Percentiles rank a stretch among this genome's conserved stretches.
These are phyloP conservation scores for Perca fluviatilis DNA, from an alignment of 2,113 vertebrate species.

Conservation along the genomic window DNA sequence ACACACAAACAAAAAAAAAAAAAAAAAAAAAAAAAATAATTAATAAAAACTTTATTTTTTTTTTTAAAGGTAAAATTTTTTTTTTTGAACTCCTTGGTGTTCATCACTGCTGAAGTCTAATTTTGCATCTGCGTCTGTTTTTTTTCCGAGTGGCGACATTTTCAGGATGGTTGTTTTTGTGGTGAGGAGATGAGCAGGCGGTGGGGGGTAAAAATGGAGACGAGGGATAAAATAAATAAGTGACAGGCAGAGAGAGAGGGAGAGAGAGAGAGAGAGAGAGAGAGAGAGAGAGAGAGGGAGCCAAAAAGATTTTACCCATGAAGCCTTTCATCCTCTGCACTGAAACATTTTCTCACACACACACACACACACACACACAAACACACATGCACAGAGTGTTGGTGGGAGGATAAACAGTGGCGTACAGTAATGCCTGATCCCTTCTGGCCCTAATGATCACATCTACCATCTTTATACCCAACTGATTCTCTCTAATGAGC, in stretches of 20 bases:
- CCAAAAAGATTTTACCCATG: constrained; percentile 48
- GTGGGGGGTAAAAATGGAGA: constrained; percentile 33
- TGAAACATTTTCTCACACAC: constrained; percentile 17
- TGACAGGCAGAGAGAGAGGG: constrained; percentile 31
- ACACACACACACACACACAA: constrained; percentile 22
- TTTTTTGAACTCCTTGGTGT: background rate
- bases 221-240: constrained; percentile 46
- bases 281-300: constrained; percentile 38
- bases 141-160: constrained; percentile 7
- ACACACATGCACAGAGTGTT: constrained; percentile 15
- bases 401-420: constrained; percentile 67
- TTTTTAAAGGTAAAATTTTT: too few relatives aligned
- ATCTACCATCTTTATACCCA: constrained; percentile 60
- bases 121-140: background rate
- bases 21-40: too few relatives aligned
- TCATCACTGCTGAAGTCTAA: background rate
- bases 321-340: constrained; percentile 67
- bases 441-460: constrained; percentile 63
- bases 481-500: constrained; percentile 69
- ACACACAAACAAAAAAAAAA: too few relatives aligned
- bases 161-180: constrained; percentile 2
- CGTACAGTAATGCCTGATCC: constrained; percentile 55
- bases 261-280: constrained; percentile 23
- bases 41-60: too few relatives aligned
- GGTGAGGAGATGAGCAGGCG: background rate